A percentile compares a stretch with the other conserved stretches of the same genome.
phyloP scores from a whole-genome alignment of 2,797 vertebrate species.

The Brotula barbata region DNA sequence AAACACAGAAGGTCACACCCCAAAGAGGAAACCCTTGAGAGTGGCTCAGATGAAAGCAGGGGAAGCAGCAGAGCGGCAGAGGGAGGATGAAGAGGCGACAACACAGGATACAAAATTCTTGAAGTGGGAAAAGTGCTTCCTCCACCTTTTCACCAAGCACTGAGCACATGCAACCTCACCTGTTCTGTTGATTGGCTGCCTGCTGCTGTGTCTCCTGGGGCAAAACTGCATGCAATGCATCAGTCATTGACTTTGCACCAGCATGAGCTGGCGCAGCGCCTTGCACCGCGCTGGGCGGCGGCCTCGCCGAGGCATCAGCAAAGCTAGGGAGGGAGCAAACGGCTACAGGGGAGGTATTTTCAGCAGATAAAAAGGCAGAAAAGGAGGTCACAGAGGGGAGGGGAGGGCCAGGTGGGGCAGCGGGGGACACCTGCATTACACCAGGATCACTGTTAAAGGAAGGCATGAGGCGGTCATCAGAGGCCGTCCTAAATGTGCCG shows the following conservation, averaged over 20 bases:
- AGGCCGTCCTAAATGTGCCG: conserved; percentile 36
- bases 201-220: conserved; percentile 80
- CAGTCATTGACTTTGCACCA: conserved; percentile 64
- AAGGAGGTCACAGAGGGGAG: conserved; percentile 76
- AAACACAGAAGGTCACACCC: conserved; percentile 65
- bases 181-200: conserved; percentile 81
- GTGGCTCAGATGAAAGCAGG: conserved; percentile 36
- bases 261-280: conserved; percentile 50
- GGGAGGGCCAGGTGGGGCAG: conserved; percentile 37
- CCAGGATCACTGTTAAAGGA: conserved; percentile 69
- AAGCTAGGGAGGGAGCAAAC: conserved; percentile 55
- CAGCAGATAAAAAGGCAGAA: conserved; percentile 77
- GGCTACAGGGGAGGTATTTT: conserved; percentile 64
- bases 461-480: conserved; percentile 38
- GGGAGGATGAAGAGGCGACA: conserved; percentile 34
- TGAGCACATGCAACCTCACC: conserved; percentile 84
- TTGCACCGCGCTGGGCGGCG: conserved; percentile 51
- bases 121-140: conserved; percentile 43
- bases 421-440: conserved; percentile 39
- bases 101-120: conserved; percentile 47
- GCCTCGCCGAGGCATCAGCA: conserved; percentile 61
- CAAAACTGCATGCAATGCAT: conserved; percentile 75
- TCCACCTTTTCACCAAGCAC: conserved; percentile 43
- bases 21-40: conserved; percentile 54
- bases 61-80: conserved; percentile 58